These are phyloP conservation scores for Sapayoa aenigma DNA, from an alignment of 2,113 vertebrate genomes.

Conservation along the genomic window DNA sequence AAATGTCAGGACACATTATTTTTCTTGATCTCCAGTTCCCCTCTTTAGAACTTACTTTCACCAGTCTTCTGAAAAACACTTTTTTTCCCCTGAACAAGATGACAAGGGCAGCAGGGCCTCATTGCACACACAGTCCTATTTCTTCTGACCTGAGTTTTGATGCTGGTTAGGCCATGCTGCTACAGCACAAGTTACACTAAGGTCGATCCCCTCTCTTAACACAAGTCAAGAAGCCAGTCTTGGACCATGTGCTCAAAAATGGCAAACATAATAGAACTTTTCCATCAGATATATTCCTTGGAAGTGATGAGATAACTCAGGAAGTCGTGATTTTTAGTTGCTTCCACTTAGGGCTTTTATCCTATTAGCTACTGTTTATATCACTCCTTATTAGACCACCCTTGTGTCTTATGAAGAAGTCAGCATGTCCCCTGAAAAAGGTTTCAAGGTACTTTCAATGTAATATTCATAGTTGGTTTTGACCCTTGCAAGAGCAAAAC, in stretches of 20 bases:
- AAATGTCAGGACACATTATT: background rate
- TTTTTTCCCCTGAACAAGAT: background rate
- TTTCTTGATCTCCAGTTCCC: background rate
- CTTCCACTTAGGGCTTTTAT: background rate
- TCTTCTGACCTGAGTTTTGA: background rate
- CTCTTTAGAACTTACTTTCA: background rate
- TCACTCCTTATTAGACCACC: background rate
- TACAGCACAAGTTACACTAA: background rate
- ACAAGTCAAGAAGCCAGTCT: background rate
- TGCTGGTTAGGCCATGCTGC: background rate
- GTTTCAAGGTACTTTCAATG: background rate
- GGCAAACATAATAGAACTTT: background rate
- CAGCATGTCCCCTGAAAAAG: background rate
- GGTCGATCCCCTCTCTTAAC: background rate
- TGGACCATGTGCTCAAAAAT: rapidly evolving
- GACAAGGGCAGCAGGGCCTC: background rate
- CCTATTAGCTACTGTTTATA: background rate
- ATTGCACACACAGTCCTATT: background rate
- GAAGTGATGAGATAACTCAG: background rate
- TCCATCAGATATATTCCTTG: background rate
- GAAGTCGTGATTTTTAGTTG: background rate
- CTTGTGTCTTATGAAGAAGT: background rate
- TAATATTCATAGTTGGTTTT: background rate
- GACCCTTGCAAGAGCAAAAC: background rate
- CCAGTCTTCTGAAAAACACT: background rate